Base-by-base conservation (phyloP, 2,888 invertebrate species). In the Conomelus anceps region DNA sequence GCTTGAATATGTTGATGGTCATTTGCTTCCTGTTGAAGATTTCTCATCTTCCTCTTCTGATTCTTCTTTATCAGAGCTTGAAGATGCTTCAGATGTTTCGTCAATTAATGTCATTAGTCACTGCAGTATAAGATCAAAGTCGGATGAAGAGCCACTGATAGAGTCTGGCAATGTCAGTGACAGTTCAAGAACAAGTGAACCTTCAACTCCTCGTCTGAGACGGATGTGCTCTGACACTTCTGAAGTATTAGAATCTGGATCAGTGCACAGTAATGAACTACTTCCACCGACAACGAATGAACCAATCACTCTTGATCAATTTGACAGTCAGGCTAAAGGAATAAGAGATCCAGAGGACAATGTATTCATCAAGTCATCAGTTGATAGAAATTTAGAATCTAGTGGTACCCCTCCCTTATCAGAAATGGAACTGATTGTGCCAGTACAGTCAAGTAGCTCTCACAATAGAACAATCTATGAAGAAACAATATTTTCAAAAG, bases 361-460 rank as follows among this genome's bases (percentile, higher is more conserved):
- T n/a, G n/a, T n/a, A n/a, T n/a, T n/a, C n/a, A n/a, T n/a, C n/a
- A n/a, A n/a, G n/a, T n/a, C n/a, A n/a, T n/a, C n/a, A 41, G 41
- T 41, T 3, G 26, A 84, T 0, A 88, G 86, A n/a, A 34, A 84
- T 4, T 22, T n/a, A 24, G 85, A 89, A 84, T 84, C 89, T 63
- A 89, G 90, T 88, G 89, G 88, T 22, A 91, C 91, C 1, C 91
- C 91, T 22, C 91, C 91, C 13, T 23, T 91, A 17, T 91, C 91
- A 20, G 91, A 91, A 88, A 91, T 91, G 91, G 89, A 90, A 23
- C 90, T 89, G 6, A 88, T 88, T 87, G 88, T 86, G 26, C 89
- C 88, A 20, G 34, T 86, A 17, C 22, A 41, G 20, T 63, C 63
- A 87, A 89, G 85, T 26, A 89, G 87, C 87, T 88, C 89, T 29